Percentiles rank a stretch among this genome's conserved stretches.
Evolutionary conservation across 1,140 invertebrate genomes (phyloP).

Genomic region (Anadara kagoshimensis): DNA sequence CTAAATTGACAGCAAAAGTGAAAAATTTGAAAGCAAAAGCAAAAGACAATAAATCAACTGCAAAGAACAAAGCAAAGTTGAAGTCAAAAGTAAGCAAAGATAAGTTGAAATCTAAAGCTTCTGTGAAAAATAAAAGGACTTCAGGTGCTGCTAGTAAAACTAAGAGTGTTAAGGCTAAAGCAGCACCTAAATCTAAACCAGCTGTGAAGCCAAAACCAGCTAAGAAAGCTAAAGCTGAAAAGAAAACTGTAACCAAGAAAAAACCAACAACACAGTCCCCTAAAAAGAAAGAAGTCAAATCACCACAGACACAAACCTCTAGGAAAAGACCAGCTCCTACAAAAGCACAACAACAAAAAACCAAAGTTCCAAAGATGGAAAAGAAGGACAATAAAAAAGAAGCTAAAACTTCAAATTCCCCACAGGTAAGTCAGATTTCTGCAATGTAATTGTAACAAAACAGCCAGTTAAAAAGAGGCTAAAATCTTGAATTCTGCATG

Average conservation of each 20-base stretch:
- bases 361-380: slow-evolving; percentile 7
- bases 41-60: background rate
- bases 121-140: background rate
- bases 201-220: background rate
- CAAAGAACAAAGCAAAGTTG: background rate
- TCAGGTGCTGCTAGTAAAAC: background rate
- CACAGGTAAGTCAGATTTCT: background rate
- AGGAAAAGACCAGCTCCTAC: background rate
- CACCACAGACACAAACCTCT: background rate
- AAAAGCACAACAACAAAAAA: slow-evolving; percentile 1
- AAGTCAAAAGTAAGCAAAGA: slow-evolving; percentile 5
- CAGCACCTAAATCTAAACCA: no score
- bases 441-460: no score
- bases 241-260: slow-evolving; percentile 4
- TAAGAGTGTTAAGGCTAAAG: background rate
- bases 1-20: background rate
- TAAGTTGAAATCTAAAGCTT: slow-evolving; percentile 3
- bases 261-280: slow-evolving; percentile 1
- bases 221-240: slow-evolving; percentile 1
- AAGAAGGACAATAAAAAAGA: slow-evolving; percentile 1
- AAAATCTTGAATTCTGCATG: no score
- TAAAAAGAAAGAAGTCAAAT: background rate
- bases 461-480: no score
- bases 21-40: slow-evolving; percentile 1
- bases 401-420: background rate